phyloP scores from a whole-genome alignment of 1,140 invertebrate genomes.

The Cardiocondyla obscurior region DNA sequence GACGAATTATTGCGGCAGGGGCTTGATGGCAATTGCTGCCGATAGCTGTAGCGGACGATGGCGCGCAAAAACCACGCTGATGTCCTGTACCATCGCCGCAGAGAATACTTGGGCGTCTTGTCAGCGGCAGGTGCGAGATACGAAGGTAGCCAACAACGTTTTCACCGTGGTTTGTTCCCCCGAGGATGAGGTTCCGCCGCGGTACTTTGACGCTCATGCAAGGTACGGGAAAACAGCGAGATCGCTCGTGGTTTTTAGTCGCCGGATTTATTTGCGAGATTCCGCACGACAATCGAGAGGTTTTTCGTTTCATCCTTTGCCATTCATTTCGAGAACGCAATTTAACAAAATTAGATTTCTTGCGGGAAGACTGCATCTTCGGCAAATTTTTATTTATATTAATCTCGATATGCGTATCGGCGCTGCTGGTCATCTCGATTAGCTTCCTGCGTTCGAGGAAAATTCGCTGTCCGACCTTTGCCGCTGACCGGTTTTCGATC shows the following conservation, averaged over 20 bases:
- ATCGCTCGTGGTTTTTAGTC: not conserved
- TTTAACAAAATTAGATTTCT: not conserved
- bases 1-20: slow-evolving; percentile 65
- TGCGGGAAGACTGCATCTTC: not conserved
- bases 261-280: slow-evolving; percentile 23
- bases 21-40: slow-evolving; percentile 11
- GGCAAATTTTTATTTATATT: not conserved
- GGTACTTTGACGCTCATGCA: slow-evolving; percentile 66
- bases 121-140: slow-evolving; percentile 73
- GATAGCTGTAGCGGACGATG: slow-evolving; percentile 44
- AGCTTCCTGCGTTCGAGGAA: not conserved
- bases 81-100: slow-evolving; percentile 37
- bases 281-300: not conserved
- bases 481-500: slow-evolving; percentile 49
- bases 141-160: slow-evolving; percentile 69
- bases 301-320: not conserved
- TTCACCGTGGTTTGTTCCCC: slow-evolving; percentile 68
- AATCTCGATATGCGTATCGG: not conserved
- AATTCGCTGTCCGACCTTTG: slow-evolving; percentile 44
- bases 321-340: not conserved
- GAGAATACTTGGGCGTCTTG: slow-evolving; percentile 63
- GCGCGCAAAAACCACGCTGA: slow-evolving; percentile 61
- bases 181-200: slow-evolving; percentile 14
- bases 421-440: not conserved
- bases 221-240: slow-evolving; percentile 24